Base-by-base conservation (phyloP, 2,113 vertebrate species). In the Dipodomys merriami region DNA sequence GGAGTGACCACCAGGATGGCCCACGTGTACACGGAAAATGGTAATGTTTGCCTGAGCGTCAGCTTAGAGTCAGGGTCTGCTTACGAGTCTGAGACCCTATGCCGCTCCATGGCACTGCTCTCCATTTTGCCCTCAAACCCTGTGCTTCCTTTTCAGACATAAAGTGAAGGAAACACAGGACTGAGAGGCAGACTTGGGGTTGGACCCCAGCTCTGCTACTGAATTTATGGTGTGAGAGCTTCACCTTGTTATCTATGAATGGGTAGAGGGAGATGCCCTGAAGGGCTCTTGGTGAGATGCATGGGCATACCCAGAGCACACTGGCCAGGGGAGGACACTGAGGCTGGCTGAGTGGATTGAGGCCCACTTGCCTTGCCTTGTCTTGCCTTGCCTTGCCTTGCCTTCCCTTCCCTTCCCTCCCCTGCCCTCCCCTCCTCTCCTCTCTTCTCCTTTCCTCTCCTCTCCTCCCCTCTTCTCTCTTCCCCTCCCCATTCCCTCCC, bases 1-100 rank as follows among this genome's bases (percentile, higher is more conserved):
- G 72, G 18, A 8, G 9, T 0, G 0, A 0, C 30, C 30, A 49
- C 71, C 7, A 20, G 0, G 0, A 0, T 1, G 39, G n/a, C 25
- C 22, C 35, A 0, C 27, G 44, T 23, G 35, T 33, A 12, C 35
- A 23, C 2, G 0, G 7, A 23, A 68, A 39, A 25, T 0, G 0
- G 7, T 11, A 15, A 2, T 16, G 9, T 35, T 44, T 46, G 71
- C 79, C 11, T n/a, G 35, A 35, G 25, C 18, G 0, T 2, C 23
- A 15, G 2, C 18, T n/a, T 30, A 23, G 27, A 62, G 57, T 30
- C 29, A 10, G 49, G 49, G 8, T 49, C 49, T 12, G 49, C 49
- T 49, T 49, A 11, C 9, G 10, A 7, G 8, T 0, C 25, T n/a
- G 0, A 65, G 39, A 5, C 20, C 13, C 39, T 27, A 84, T 0